phyloP scores from a whole-genome alignment of 2,888 invertebrate species.

The Deroplatys truncata region DNA sequence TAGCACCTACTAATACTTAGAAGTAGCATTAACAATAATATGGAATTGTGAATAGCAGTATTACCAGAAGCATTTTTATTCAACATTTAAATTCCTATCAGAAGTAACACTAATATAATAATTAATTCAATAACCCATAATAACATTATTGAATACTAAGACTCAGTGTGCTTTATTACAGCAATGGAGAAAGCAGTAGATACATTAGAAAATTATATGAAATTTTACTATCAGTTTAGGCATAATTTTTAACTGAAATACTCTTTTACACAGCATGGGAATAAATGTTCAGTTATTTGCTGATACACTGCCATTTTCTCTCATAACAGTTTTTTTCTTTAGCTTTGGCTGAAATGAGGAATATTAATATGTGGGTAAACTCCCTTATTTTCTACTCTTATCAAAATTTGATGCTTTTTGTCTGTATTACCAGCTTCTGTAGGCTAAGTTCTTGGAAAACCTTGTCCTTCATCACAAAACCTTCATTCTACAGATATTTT shows the following conservation, averaged over 20 bases:
- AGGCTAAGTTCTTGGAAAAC: background rate
- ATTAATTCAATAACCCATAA: background rate
- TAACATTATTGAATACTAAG: background rate
- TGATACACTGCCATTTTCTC: background rate
- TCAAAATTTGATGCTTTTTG: background rate
- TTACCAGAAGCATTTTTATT: too few species aligned
- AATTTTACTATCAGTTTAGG: background rate
- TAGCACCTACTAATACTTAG: too few species aligned
- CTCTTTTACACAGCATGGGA: background rate
- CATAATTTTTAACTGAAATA: background rate
- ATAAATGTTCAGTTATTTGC: background rate
- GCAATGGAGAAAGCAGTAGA: background rate
- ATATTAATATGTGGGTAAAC: background rate
- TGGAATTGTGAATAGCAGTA: too few species aligned
- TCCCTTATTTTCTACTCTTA: background rate
- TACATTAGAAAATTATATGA: background rate
- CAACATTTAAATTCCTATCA: too few species aligned
- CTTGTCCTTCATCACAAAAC: background rate
- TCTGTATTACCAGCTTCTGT: background rate
- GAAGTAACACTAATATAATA: too few species aligned
- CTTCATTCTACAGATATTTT: background rate
- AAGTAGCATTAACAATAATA: too few species aligned
- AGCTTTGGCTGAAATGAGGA: background rate
- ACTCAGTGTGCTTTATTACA: background rate
- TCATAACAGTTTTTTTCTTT: background rate